Conservation (phyloP, 1,140 invertebrate species). For the Trachymyrmex cornetzi region DNA sequence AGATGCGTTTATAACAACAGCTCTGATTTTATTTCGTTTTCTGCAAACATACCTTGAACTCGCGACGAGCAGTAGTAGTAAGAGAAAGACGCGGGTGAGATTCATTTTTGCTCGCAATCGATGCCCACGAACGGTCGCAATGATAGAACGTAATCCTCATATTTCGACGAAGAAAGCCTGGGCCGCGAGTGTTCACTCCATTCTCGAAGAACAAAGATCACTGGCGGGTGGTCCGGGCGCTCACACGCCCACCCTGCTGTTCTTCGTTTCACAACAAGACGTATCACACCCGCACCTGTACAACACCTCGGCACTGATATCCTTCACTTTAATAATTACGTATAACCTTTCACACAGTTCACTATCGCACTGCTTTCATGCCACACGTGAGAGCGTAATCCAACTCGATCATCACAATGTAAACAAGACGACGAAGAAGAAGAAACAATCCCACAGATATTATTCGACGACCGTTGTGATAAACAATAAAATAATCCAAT, state of each 20-base stretch:
- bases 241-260: background rate
- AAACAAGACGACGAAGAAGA: constrained; percentile 23
- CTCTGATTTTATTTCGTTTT: background rate
- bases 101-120: constrained; percentile 81
- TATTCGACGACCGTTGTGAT: background rate
- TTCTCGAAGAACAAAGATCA: constrained; percentile 54
- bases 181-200: constrained; percentile 70
- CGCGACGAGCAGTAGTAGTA: constrained; percentile 78
- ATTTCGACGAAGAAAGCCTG: constrained; percentile 78
- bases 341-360: constrained; percentile 31
- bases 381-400: constrained; percentile 38
- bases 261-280: constrained; percentile 35
- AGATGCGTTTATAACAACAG: background rate
- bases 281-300: constrained; percentile 17
- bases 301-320: constrained; percentile 39
- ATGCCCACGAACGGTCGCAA: constrained; percentile 75
- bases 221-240: background rate
- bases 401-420: background rate
- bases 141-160: constrained; percentile 84
- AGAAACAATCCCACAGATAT: constrained; percentile 15
- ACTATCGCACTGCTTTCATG: constrained; percentile 23
- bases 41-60: constrained; percentile 81
- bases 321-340: background rate
- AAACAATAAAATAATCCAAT: background rate
- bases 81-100: constrained; percentile 81